These are phyloP conservation scores for Nephrotoma flavescens DNA, from an alignment of 2,888 invertebrate genomes.

Conservation along the genomic window DNA sequence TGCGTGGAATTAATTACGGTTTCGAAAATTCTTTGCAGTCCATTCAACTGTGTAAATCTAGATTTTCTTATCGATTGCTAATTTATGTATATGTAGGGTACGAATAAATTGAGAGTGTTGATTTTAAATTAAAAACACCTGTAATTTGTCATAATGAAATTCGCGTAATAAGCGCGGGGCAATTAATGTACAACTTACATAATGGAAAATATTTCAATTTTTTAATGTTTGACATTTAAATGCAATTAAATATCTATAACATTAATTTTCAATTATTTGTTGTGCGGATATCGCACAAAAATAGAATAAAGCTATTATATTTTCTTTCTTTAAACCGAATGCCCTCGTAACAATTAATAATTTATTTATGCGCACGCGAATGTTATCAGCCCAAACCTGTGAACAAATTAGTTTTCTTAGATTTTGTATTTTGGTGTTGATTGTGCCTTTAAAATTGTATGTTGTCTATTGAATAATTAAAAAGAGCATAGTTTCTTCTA, in stretches of 20 bases:
- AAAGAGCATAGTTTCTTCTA: too few species aligned
- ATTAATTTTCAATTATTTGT: background rate
- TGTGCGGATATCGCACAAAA: background rate
- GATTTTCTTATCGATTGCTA: background rate
- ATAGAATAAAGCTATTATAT: background rate
- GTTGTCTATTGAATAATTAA: too few species aligned
- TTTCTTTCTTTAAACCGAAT: background rate
- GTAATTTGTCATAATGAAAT: background rate
- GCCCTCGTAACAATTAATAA: background rate
- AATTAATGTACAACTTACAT: background rate
- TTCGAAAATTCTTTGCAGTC: background rate
- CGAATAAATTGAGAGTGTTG: background rate
- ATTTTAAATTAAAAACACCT: background rate
- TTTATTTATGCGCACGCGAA: background rate
- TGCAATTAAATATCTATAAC: background rate
- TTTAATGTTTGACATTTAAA: background rate
- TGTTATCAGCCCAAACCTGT: background rate
- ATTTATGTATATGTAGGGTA: background rate
- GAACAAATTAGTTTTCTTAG: too few species aligned
- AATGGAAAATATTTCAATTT: background rate
- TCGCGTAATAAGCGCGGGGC: background rate
- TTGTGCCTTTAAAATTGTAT: too few species aligned
- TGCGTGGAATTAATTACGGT: background rate
- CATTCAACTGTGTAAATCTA: background rate
- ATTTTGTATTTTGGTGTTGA: too few species aligned